phyloP scores from a whole-genome alignment of 1,140 invertebrate species.

The Triops cancriformis region DNA sequence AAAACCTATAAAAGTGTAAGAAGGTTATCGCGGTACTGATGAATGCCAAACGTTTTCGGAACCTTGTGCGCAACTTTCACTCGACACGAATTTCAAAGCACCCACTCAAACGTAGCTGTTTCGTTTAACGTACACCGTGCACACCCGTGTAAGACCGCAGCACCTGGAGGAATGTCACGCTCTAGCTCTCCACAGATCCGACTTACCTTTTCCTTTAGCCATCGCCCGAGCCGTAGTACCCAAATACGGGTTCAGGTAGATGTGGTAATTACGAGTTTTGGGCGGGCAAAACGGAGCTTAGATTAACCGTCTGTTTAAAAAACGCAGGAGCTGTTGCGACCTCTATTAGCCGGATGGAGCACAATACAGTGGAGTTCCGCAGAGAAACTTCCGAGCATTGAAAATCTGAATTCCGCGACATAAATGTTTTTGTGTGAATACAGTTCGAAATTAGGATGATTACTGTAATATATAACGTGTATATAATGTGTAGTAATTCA shows the following conservation, averaged over 20 bases:
- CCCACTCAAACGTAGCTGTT: not conserved
- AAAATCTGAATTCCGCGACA: too few relatives aligned
- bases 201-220: not conserved
- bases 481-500: too few relatives aligned
- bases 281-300: not conserved
- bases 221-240: not conserved
- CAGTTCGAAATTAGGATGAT: too few relatives aligned
- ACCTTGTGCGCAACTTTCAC: not conserved
- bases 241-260: not conserved
- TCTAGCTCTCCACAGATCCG: not conserved
- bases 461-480: too few relatives aligned
- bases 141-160: not conserved
- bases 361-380: too few relatives aligned
- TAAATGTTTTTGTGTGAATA: too few relatives aligned
- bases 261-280: conserved; percentile 6
- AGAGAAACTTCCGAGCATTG: too few relatives aligned
- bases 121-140: not conserved
- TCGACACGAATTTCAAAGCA: not conserved
- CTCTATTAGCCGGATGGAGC: too few relatives aligned
- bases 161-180: conserved; percentile 6
- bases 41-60: not conserved
- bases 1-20: not conserved
- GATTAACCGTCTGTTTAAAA: not conserved
- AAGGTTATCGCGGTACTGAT: not conserved
- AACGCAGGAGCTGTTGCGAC: too few relatives aligned